These are phyloP conservation scores for Benitochromis conjunctus DNA, from an alignment of 2,113 vertebrate species.

Conservation along the genomic window DNA sequence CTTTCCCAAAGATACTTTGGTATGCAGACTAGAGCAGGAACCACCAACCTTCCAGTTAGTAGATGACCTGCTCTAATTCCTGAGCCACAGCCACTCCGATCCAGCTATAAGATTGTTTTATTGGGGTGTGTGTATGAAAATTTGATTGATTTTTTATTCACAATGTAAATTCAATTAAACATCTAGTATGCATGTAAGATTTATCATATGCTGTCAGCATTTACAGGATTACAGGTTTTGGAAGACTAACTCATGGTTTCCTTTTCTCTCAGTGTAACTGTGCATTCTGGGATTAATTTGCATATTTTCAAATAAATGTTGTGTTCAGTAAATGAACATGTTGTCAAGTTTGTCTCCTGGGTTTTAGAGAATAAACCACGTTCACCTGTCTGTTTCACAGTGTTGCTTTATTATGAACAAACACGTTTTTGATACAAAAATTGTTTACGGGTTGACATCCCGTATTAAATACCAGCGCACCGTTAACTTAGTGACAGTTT, in stretches of 20 bases:
- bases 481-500: background rate
- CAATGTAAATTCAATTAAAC: background rate
- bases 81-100: no score
- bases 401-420: conserved; percentile 20
- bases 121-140: no score
- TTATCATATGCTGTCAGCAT: background rate
- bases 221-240: background rate
- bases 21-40: no score
- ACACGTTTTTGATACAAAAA: conserved; percentile 34
- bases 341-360: background rate
- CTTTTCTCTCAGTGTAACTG: background rate
- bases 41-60: no score
- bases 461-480: background rate
- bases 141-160: no score
- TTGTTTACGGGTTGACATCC: background rate
- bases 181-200: background rate
- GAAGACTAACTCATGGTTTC: background rate
- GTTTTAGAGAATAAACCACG: background rate
- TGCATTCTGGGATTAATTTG: background rate
- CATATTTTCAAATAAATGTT: background rate
- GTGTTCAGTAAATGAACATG: background rate
- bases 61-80: no score
- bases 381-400: conserved; percentile 22
- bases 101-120: no score
- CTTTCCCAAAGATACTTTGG: no score